Base-by-base conservation (phyloP, 2,888 invertebrate genomes). In the Schizotus pectinicornis region DNA sequence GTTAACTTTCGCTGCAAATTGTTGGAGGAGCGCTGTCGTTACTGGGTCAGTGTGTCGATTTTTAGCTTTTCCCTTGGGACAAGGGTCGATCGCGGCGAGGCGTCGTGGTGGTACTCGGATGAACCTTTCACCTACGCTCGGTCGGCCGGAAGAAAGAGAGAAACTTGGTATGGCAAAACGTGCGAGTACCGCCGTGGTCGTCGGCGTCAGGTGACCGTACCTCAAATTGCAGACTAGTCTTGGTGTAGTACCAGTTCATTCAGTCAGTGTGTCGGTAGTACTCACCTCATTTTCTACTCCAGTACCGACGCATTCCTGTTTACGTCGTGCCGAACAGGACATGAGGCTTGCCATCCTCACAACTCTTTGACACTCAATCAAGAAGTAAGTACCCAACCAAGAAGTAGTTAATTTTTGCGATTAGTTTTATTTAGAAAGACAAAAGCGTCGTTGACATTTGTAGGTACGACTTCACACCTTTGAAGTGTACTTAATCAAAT, bases 241-340 rank as follows among this genome's bases (percentile, higher is more conserved):
- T 34, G 12, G 48, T 54, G 52, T 41, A 45, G 52, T 45, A 51
- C 59, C 54, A 62, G 70, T 71, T 77, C 74, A 76, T 68, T 77
- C 76, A 76, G 78, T 78, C 75, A 78, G 76, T 78, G 76, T 76
- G 77, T 76, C 78, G 75, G 70, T 69, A 67, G 70, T 69, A 65
- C 67, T 63, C 65, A 64, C 68, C 70, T 62, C 56, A 56, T 52
- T 22, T 22, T 63, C 64, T 63, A 48, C 59, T 64, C 59, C 50
- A 49, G 52, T 59, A 55, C 52, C 41, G 47, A 39, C 54, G 58
- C 59, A 38, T 38, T 48, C 49, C 53, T 49, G 51, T 50, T 57
- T 42, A 35, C 42, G 46, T 38, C 13, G 38, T 36, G 43, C n/a
- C 46, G 12, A 13, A 33, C 11, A 38, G 12, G 33, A 12, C 34